Conservation (phyloP, 2,113 vertebrate genomes). For the Muscicapa adusta region DNA sequence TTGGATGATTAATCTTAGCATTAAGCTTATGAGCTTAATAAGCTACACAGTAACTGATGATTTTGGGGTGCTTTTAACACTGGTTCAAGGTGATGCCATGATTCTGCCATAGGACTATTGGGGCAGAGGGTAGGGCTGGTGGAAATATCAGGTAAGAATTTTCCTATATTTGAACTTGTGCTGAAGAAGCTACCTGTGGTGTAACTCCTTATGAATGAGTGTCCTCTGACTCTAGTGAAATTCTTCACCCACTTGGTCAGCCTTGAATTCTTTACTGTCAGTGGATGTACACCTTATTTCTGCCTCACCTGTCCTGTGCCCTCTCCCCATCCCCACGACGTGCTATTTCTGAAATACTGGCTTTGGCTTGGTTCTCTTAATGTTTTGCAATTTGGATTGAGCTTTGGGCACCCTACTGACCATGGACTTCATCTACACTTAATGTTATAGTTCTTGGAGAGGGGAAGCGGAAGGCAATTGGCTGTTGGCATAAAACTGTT, state of each 20-base stretch:
- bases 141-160: conserved; percentile 36
- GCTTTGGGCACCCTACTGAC: conserved; percentile 73
- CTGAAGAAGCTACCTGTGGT: conserved; percentile 74
- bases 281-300: conserved; percentile 62
- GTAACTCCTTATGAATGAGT: conserved; percentile 82
- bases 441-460: conserved; percentile 65
- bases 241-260: conserved; percentile 55
- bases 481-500: conserved; percentile 5
- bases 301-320: conserved; percentile 48
- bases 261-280: conserved; percentile 68
- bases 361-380: conserved; percentile 73
- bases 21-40: background rate
- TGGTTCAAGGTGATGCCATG: background rate
- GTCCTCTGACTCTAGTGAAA: conserved; percentile 66
- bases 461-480: conserved; percentile 23
- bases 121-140: conserved; percentile 35
- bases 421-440: conserved; percentile 69
- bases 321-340: conserved; percentile 13
- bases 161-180: background rate
- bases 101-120: background rate
- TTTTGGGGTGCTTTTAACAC: background rate
- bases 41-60: background rate
- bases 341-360: conserved; percentile 67
- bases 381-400: conserved; percentile 74
- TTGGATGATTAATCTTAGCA: background rate